These are phyloP conservation scores for Tragelaphus buxtoni DNA, from an alignment of 2,113 vertebrate species.

Conservation along the genomic window DNA sequence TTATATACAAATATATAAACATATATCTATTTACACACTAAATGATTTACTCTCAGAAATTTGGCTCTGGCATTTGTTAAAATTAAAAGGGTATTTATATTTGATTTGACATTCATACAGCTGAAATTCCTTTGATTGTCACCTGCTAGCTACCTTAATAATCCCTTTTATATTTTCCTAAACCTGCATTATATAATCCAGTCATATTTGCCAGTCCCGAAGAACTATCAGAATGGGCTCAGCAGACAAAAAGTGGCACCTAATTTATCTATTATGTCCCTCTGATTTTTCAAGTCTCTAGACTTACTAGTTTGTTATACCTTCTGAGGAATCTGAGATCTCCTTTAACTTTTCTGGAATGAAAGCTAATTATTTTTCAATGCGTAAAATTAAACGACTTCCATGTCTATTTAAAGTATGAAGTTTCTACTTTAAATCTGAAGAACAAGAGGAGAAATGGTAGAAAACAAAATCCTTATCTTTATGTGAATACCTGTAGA, in stretches of 20 bases:
- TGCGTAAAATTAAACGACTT: constrained; percentile 20
- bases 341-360: background rate
- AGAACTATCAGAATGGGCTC: background rate
- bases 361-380: constrained; percentile 56
- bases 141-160: constrained; percentile 60
- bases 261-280: background rate
- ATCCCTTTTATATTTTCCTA: background rate
- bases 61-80: constrained; percentile 46
- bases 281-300: background rate
- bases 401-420: background rate
- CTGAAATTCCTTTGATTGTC: constrained; percentile 51
- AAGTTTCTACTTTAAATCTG: constrained; percentile 22
- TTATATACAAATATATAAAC: constrained; percentile 31
- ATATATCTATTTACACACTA: background rate
- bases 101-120: constrained; percentile 70
- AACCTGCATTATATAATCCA: background rate
- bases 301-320: background rate
- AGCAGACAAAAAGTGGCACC: background rate
- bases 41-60: constrained; percentile 69
- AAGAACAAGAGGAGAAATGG: background rate
- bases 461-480: constrained; percentile 5
- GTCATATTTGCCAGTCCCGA: constrained; percentile 8
- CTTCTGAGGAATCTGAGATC: constrained; percentile 27
- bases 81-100: constrained; percentile 69
- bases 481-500: background rate